Conservation (phyloP, 2,113 vertebrate genomes). For the Cyprinodon brontotheroides region DNA sequence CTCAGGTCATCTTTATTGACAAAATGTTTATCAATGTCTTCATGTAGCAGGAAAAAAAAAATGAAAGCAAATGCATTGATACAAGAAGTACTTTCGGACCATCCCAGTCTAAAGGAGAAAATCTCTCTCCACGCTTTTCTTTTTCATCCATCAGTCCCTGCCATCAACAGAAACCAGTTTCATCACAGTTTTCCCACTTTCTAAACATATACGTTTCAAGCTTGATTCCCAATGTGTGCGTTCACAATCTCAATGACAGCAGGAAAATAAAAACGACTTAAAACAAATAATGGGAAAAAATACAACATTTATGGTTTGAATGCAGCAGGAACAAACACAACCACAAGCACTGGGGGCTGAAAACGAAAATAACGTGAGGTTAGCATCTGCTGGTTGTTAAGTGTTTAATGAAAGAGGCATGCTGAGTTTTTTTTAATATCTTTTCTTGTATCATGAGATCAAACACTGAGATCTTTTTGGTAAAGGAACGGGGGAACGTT, state of each 20-base stretch:
- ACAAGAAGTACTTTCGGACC: slow-evolving; percentile 52
- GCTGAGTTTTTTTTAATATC: not conserved
- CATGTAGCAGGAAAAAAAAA: slow-evolving; percentile 62
- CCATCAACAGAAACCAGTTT: slow-evolving; percentile 19
- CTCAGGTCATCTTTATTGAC: slow-evolving; percentile 75
- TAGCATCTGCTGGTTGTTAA: not conserved
- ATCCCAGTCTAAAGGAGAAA: slow-evolving; percentile 33
- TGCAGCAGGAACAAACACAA: slow-evolving; percentile 36
- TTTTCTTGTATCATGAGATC: not conserved
- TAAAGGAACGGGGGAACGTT: not conserved
- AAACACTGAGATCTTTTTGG: slow-evolving; percentile 4
- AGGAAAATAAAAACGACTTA: slow-evolving; percentile 2
- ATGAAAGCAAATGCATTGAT: slow-evolving; percentile 60
- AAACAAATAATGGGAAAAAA: slow-evolving; percentile 22
- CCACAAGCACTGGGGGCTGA: slow-evolving; percentile 11
- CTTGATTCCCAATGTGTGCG: slow-evolving; percentile 22
- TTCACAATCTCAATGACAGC: slow-evolving; percentile 41
- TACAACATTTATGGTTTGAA: slow-evolving; percentile 20
- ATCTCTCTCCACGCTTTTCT: slow-evolving; percentile 32
- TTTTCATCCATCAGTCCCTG: slow-evolving; percentile 47
- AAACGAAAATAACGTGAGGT: not conserved
- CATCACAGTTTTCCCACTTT: slow-evolving; percentile 10
- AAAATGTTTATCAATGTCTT: slow-evolving; percentile 57
- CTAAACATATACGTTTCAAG: slow-evolving; percentile 12
- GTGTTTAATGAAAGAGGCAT: not conserved